A percentile compares a stretch with the other conserved stretches of the same genome.
phyloP scores from a whole-genome alignment of 2,888 invertebrate genomes.

The Lasius fuliginosus region DNA sequence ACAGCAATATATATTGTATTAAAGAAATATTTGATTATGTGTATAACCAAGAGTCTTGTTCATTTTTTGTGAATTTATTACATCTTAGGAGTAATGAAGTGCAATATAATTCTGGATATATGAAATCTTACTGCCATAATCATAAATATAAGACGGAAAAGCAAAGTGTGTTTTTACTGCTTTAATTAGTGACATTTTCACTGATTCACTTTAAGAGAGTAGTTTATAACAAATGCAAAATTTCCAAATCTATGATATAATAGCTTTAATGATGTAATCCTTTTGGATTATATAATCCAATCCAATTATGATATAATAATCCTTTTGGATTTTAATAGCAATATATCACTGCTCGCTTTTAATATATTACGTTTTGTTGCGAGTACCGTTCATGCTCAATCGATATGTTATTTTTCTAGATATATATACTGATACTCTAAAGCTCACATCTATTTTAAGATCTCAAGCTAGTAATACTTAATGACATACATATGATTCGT shows the following conservation, averaged over 20 bases:
- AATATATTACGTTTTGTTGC: constrained; percentile 13
- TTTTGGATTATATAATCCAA: neutral
- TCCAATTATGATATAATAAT: neutral
- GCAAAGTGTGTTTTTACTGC: neutral
- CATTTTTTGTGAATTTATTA: neutral
- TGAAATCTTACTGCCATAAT: neutral
- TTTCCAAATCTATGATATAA: neutral
- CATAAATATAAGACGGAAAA: neutral
- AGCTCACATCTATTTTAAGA: constrained; percentile 67
- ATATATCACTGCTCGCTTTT: neutral
- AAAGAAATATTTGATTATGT: neutral
- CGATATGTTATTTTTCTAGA: constrained; percentile 71
- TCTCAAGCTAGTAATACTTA: constrained; percentile 58
- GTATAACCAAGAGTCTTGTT: neutral
- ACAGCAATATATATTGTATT: neutral
- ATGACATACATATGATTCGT: constrained; percentile 46
- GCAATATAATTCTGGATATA: neutral
- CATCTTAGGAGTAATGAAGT: neutral
- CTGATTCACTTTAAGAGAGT: neutral
- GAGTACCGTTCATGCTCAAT: constrained; percentile 62
- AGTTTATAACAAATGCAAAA: neutral
- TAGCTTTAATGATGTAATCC: neutral
- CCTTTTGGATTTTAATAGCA: neutral
- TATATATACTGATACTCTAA: constrained; percentile 54
- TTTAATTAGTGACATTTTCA: neutral